phyloP scores from a whole-genome alignment of 2,888 invertebrate genomes.

The Athalia cordata region DNA sequence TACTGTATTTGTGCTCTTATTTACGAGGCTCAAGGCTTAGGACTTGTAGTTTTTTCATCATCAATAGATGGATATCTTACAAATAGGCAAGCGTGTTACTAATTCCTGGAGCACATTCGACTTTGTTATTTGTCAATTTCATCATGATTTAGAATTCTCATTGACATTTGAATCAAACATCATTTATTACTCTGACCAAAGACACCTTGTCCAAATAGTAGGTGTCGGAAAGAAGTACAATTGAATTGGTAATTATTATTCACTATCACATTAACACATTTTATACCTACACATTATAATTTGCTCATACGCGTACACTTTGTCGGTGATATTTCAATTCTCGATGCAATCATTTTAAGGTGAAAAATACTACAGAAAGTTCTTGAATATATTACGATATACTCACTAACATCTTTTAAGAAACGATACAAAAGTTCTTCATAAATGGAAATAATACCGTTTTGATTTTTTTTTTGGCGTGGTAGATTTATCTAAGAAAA shows the following conservation, averaged over 20 bases:
- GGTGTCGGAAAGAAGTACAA: constrained; percentile 40
- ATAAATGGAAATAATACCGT: not conserved
- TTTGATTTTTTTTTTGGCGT: constrained; percentile 4
- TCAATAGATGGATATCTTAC: not conserved
- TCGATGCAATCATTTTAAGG: too few relatives aligned
- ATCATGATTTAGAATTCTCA: too few relatives aligned
- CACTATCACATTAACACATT: constrained; percentile 24
- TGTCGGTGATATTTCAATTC: too few relatives aligned
- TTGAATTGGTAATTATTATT: constrained; percentile 36
- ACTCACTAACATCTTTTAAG: too few relatives aligned
- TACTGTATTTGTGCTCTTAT: not conserved
- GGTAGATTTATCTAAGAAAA: not conserved
- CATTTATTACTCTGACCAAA: constrained; percentile 24
- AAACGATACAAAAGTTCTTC: too few relatives aligned
- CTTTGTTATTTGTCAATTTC: too few relatives aligned
- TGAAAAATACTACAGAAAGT: too few relatives aligned
- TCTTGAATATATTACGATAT: too few relatives aligned
- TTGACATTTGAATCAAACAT: too few relatives aligned
- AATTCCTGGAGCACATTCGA: not conserved
- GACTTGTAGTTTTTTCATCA: not conserved
- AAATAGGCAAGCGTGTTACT: not conserved
- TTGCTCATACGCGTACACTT: not conserved
- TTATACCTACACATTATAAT: not conserved
- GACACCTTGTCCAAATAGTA: constrained; percentile 39
- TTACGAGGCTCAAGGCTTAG: not conserved